Percentiles rank a stretch among this genome's conserved stretches.
Conservation (phyloP, 2,113 vertebrate genomes). For the Myanophis thanlyinensis region DNA sequence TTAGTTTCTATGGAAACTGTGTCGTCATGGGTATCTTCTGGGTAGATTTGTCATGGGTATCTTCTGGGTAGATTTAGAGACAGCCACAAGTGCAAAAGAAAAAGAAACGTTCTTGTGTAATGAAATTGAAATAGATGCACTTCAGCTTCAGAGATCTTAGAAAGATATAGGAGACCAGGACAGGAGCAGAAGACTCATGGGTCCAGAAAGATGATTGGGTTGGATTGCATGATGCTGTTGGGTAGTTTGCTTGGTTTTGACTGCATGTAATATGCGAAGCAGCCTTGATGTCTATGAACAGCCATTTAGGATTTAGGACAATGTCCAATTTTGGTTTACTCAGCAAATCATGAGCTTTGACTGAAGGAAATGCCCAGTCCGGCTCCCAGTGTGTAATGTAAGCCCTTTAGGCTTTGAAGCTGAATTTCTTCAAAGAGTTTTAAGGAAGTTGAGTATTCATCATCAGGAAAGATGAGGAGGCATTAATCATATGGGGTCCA, state of each 20-base stretch:
- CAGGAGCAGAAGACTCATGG: not conserved
- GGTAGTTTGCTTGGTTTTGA: not conserved
- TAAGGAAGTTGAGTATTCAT: not conserved
- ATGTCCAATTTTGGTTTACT: not conserved
- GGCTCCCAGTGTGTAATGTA: not conserved
- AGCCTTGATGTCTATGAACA: not conserved
- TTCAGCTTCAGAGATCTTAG: not conserved
- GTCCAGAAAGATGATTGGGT: not conserved
- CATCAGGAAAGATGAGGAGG: not conserved
- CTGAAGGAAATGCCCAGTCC: not conserved
- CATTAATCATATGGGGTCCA: not conserved
- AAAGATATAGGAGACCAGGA: not conserved
- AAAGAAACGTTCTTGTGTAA: not conserved
- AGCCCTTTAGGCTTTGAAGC: not conserved
- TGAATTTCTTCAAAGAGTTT: not conserved
- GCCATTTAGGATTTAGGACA: not conserved
- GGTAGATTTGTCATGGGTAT: not conserved
- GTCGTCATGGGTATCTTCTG: slow-evolving; percentile 12
- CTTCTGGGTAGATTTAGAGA: slow-evolving; percentile 19
- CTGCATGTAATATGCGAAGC: not conserved
- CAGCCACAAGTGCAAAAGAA: slow-evolving; percentile 1
- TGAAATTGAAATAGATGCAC: not conserved
- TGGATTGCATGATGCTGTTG: not conserved
- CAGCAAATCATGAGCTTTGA: not conserved
- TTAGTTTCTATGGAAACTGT: slow-evolving; percentile 33